Base-by-base conservation (phyloP, 2,797 vertebrate species). In the Paguma larvata region DNA sequence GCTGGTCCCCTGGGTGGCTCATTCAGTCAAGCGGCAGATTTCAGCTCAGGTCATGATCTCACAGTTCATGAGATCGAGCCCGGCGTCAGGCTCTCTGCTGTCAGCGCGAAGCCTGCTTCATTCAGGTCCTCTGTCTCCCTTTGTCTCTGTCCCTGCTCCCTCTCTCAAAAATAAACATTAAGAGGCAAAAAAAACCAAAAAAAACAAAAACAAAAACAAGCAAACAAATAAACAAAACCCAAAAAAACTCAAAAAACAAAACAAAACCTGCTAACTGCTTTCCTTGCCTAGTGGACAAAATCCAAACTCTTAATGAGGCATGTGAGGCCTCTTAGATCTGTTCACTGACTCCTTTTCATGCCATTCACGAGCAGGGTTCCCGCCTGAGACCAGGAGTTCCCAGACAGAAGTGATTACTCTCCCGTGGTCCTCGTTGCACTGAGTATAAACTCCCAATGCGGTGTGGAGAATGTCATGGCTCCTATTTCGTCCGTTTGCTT, bases 271-370 rank as follows among this genome's bases (percentile, higher is more conserved):
- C 51, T 46, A 62, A 32, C 7, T 92, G 68, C 56, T 94, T 94
- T 90, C 62, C 34, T 82, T 87, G 77, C 59, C 32, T 68, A 62
- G 15, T 38, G 78, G 38, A 86, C 77, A 67, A 80, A 87, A 25
- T 77, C 38, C 78, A 82, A 62, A 53, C 6, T 41, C 78, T 92
- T 78, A 65, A 75, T 3, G 41, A 94, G 75, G 79, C 48, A 38
- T 25, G 12, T n/a, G 63, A 95, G 13, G 21, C 44, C n/a, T 88
- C 82, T 91, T n/a, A 67, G 59, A 87, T 83, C 77, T 95, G 72
- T 38, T 93, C 32, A 27, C 62, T 30, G 46, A 82, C 25, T 83
- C 67, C 5, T 79, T 46, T 63, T 34, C 34, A 48, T 73, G 30
- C 12, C 56, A 14, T 53, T 93, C 23, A 27, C 56, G 72, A 2